Evolutionary conservation across 2,888 invertebrate species (phyloP), one percentile per base, ranked within the genome.

Genomic region (Papilio protenor): DNA sequence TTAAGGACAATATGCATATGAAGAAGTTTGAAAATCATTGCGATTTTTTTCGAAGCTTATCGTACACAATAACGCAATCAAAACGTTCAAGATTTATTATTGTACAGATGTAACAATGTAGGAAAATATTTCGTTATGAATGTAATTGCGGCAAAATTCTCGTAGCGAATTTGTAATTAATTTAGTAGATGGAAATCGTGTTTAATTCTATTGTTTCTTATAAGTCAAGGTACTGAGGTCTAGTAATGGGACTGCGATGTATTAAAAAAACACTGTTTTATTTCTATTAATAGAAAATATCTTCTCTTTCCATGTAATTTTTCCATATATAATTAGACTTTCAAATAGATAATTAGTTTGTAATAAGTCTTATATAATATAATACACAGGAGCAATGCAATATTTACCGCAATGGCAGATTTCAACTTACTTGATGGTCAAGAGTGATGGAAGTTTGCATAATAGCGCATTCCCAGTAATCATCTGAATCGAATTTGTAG

Each of bases 401-500:
- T 6, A 18, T 64, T 14, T 64, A 18, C 33, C 4, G 57, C 12
- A 21, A 12, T 57, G 21, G 64, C 40, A n/a, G 18, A 61, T 12
- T 52, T 52, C 6, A 45, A 79, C 82, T 82, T 86, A 95, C 95
- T 89, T 96, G 96, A 83, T 97, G 97, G 79, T 97, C 97, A 81
- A 97, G 90, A 71, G 96, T 97, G 76, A 96, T 96, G 10, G 97
- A 96, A 23, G 97, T 95, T 80, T 96, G 96, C 81, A 96, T 95
- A 33, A 97, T 95, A 66, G 96, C 96, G 85, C 98, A 98, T 74
- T 95, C 95, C 97, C 97, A 97, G 87, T 98, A 97, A 16, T 93
- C 89, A 82, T 97, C 96, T 2, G 96, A 96, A 78, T 95, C 95
- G 86, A 97, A 97, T 8, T 82, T 69, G 14, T 95, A 84, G 72